phyloP scores from a whole-genome alignment of 1,140 invertebrate species.

The Thalassaphorura encarpata region DNA sequence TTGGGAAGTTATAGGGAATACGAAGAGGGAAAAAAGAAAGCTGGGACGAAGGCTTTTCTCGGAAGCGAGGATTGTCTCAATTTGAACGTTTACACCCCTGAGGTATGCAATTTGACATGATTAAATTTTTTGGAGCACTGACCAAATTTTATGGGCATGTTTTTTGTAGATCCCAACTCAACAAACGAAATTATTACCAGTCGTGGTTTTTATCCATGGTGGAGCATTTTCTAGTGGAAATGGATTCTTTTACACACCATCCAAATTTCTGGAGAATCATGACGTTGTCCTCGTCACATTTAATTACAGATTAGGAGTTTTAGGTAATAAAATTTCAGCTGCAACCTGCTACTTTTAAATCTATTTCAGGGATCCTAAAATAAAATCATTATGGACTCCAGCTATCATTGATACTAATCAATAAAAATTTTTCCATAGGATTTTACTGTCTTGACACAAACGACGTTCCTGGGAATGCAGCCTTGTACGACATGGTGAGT shows the following conservation, averaged over 20 bases:
- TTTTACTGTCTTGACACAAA: conserved; percentile 17
- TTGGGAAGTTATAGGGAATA: not conserved
- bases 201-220: conserved; percentile 49
- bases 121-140: too few species aligned
- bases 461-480: conserved; percentile 19
- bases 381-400: too few species aligned
- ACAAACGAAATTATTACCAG: conserved; percentile 33
- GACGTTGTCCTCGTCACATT: conserved; percentile 9
- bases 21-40: not conserved
- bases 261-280: conserved; percentile 20
- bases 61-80: conserved; percentile 2
- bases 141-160: too few species aligned
- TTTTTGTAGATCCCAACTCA: not conserved
- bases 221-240: conserved; percentile 45
- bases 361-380: too few species aligned
- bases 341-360: too few species aligned
- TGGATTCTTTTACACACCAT: conserved; percentile 37
- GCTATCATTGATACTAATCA: too few species aligned
- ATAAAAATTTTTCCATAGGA: too few species aligned
- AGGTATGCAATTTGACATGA: not conserved
- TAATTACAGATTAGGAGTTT: conserved; percentile 4
- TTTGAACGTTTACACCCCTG: not conserved
- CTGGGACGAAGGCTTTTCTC: not conserved
- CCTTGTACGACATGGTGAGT: conserved; percentile 13
- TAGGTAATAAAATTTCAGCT: conserved; percentile 2